Evolutionary conservation across 2,113 vertebrate species (phyloP).

Genomic region (Oostethus manadensis): DNA sequence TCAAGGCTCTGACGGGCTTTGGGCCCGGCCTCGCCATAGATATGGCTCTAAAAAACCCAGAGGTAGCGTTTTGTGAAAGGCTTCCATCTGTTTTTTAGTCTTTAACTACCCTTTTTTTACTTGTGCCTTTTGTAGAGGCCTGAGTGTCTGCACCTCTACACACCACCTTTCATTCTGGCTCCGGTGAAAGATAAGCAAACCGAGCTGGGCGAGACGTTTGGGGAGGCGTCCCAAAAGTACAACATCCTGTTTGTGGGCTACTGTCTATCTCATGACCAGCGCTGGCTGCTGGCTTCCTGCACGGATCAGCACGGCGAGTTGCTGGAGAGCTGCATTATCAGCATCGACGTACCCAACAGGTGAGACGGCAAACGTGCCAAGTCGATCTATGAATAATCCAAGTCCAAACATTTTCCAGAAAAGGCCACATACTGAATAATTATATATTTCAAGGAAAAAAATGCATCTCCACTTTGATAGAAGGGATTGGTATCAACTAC

Average conservation of each 20-base stretch:
- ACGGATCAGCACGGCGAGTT: conserved; percentile 95
- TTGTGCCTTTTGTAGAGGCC: conserved; percentile 76
- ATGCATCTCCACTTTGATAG: no score
- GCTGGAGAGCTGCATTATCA: conserved; percentile 95
- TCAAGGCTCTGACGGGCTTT: conserved; percentile 96
- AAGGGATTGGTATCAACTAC: no score
- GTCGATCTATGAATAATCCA: no score
- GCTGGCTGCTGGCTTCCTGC: conserved; percentile 94
- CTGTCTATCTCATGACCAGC: conserved; percentile 96
- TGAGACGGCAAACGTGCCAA: conserved; percentile 22
- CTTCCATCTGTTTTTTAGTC: no score
- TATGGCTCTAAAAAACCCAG: conserved; percentile 89
- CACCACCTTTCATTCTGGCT: conserved; percentile 93
- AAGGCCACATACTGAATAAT: no score
- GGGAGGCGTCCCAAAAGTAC: conserved; percentile 95
- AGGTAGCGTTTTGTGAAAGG: conserved; percentile 67
- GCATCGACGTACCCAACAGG: conserved; percentile 93
- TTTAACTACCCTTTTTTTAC: conserved; percentile 5
- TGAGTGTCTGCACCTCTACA: conserved; percentile 89
- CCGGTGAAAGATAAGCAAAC: conserved; percentile 98
- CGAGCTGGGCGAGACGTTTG: conserved; percentile 93
- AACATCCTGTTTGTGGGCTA: conserved; percentile 97
- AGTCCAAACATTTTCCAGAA: no score
- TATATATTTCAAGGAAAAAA: no score
- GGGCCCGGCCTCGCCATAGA: conserved; percentile 95